Percentiles rank a stretch among this genome's conserved stretches.
These are phyloP conservation scores for Alethe castanea DNA, from an alignment of 2,113 vertebrate species.

Conservation along the genomic window DNA sequence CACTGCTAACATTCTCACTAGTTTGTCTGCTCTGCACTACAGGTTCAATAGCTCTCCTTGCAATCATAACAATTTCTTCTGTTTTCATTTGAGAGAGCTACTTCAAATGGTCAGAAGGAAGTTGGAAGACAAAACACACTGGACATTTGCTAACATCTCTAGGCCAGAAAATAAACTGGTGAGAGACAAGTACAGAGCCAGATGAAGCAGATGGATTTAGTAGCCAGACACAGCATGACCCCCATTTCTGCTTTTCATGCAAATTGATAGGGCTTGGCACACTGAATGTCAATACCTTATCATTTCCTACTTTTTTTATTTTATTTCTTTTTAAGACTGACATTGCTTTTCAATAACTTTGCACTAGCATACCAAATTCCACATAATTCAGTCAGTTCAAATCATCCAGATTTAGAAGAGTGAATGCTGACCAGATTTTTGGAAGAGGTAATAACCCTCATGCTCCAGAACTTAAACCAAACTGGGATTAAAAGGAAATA, in stretches of 20 bases:
- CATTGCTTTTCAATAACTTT: not conserved
- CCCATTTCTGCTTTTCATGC: not conserved
- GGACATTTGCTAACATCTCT: not conserved
- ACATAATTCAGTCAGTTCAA: not conserved
- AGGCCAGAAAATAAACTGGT: not conserved
- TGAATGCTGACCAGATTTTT: not conserved
- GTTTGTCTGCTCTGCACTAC: not conserved
- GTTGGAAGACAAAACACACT: not conserved
- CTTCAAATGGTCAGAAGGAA: not conserved
- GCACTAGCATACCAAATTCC: not conserved
- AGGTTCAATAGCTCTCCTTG: not conserved
- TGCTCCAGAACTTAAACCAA: not conserved
- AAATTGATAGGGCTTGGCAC: not conserved
- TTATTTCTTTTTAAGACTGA: not conserved
- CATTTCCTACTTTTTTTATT: fast-evolving
- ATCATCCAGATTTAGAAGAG: not conserved
- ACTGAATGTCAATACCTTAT: not conserved
- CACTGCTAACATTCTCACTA: not conserved
- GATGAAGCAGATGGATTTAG: not conserved
- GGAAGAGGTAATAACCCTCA: not conserved
- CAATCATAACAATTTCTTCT: not conserved
- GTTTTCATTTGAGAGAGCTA: not conserved
- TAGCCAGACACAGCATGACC: not conserved
- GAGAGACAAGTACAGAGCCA: not conserved
- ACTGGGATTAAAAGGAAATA: not conserved